These are phyloP conservation scores for Brachyistius frenatus DNA, from an alignment of 2,113 vertebrate species.

Conservation along the genomic window DNA sequence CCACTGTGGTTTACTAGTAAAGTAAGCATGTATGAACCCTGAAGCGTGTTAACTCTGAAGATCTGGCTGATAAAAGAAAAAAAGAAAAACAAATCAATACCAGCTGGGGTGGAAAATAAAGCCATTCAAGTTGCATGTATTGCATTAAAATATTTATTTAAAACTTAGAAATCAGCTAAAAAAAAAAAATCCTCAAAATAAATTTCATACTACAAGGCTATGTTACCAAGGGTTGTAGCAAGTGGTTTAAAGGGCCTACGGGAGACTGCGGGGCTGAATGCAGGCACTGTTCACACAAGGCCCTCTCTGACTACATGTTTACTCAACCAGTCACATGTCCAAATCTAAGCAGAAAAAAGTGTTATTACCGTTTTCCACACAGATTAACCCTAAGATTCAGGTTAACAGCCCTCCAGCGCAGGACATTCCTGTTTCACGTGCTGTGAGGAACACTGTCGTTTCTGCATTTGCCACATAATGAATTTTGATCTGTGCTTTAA, in stretches of 20 bases:
- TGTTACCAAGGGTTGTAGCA: constrained; percentile 68
- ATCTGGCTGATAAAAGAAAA: constrained; percentile 10
- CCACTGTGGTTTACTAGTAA: constrained; percentile 78
- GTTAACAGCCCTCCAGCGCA: constrained; percentile 78
- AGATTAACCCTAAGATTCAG: constrained; percentile 81
- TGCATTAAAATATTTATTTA: neutral
- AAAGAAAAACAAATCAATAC: constrained; percentile 11
- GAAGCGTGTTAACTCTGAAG: constrained; percentile 36
- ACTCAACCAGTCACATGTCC: constrained; percentile 76
- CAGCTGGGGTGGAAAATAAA: constrained; percentile 25
- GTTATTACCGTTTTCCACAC: constrained; percentile 73
- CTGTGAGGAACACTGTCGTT: constrained; percentile 47
- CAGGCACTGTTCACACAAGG: constrained; percentile 70
- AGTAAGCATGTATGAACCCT: constrained; percentile 57
- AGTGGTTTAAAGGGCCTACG: constrained; percentile 57
- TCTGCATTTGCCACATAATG: constrained; percentile 32
- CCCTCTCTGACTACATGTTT: constrained; percentile 76
- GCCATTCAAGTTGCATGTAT: neutral
- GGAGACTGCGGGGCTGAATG: constrained; percentile 75
- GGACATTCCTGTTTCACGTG: constrained; percentile 74
- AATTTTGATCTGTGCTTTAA: constrained; percentile 56
- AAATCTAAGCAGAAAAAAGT: constrained; percentile 72
- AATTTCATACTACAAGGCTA: constrained; percentile 71
- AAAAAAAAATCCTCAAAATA: constrained; percentile 9
- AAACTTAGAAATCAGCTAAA: constrained; percentile 61